Percentiles rank a stretch among this genome's conserved stretches.
phyloP scores from a whole-genome alignment of 2,888 invertebrate species.

The Cheilosia scutellata region DNA sequence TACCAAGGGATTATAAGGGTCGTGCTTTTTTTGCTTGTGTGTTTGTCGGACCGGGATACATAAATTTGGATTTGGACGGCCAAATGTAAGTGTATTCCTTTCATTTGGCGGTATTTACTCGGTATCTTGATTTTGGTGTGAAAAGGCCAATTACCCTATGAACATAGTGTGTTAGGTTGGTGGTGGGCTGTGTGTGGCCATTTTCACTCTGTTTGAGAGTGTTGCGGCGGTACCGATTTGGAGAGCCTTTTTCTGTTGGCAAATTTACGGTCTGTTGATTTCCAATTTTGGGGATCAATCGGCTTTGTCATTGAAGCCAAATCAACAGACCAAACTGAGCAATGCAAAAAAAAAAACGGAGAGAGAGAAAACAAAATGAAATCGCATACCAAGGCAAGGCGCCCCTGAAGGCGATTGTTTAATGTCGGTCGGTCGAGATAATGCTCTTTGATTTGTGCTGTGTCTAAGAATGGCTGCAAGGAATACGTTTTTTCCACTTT shows the following conservation, averaged over 20 bases:
- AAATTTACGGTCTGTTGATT: conserved; percentile 64
- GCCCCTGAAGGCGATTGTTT: conserved; percentile 16
- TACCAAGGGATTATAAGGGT: conserved; percentile 56
- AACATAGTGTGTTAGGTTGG: conserved; percentile 17
- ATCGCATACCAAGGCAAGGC: conserved; percentile 18
- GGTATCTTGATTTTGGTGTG: conserved; percentile 71
- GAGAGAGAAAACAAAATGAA: neutral
- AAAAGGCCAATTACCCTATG: conserved; percentile 65
- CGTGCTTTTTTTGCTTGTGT: conserved; percentile 6
- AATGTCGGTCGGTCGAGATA: conserved; percentile 62
- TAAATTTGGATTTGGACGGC: conserved; percentile 62
- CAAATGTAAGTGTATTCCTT: conserved; percentile 44
- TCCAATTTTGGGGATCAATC: conserved; percentile 66
- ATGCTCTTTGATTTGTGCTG: conserved; percentile 52
- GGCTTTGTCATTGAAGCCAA: conserved; percentile 53
- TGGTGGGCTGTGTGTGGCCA: conserved; percentile 30
- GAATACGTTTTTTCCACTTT: conserved; percentile 21
- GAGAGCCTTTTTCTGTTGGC: conserved; percentile 40
- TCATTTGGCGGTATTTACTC: conserved; percentile 61
- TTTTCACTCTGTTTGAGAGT: conserved; percentile 39
- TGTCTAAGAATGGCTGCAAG: conserved; percentile 8
- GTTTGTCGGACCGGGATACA: conserved; percentile 30
- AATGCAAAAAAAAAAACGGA: neutral
- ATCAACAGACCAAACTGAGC: conserved; percentile 14
- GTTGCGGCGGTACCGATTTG: neutral